Conservation (phyloP, 2,888 invertebrate species). For the Drosophila neonasuta region DNA sequence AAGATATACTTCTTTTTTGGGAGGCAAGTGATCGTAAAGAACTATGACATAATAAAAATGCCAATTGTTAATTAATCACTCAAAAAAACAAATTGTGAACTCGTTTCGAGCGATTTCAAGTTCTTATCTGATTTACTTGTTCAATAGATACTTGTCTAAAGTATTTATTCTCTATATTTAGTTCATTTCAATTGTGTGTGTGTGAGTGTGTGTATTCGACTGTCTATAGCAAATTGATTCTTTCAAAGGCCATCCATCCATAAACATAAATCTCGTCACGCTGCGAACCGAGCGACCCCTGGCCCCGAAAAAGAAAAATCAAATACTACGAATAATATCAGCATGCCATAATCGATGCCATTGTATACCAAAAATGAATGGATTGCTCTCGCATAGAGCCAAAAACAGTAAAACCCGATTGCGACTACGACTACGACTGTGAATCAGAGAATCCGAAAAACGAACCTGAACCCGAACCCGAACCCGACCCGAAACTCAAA, state of each 20-base stretch:
- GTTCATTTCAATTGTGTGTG: conserved; percentile 3
- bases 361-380: conserved; percentile 66
- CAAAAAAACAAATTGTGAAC: conserved; percentile 13
- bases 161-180: conserved; percentile 19
- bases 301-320: conserved; percentile 30
- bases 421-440: neutral
- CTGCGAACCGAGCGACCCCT: conserved; percentile 45
- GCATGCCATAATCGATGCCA: conserved; percentile 67
- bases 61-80: conserved; percentile 16
- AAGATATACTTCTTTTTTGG: neutral
- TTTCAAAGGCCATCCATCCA: conserved; percentile 61
- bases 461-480: conserved; percentile 1
- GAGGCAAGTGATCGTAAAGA: neutral
- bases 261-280: conserved; percentile 58
- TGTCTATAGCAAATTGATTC: conserved; percentile 62
- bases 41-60: conserved; percentile 5
- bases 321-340: conserved; percentile 30
- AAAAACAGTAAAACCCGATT: conserved; percentile 59
- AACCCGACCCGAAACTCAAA: conserved; percentile 3
- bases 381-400: conserved; percentile 55
- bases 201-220: conserved; percentile 1
- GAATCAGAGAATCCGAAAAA: conserved; percentile 14
- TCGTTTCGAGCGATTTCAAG: conserved; percentile 30
- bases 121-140: conserved; percentile 50
- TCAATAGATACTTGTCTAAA: conserved; percentile 32